Conservation (phyloP, 2,113 vertebrate genomes). For the Albula glossodonta region DNA sequence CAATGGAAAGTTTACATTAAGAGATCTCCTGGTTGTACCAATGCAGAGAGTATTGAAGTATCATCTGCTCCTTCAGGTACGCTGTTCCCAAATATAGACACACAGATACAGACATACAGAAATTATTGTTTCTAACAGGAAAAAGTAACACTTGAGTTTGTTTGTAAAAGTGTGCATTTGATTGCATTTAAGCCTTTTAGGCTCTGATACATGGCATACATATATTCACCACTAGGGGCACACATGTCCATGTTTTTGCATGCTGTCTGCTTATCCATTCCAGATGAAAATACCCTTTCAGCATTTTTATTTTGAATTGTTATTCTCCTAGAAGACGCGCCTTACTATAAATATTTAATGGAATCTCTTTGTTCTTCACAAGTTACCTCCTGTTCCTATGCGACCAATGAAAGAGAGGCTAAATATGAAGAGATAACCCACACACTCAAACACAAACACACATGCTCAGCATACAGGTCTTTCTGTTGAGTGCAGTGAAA, state of each 20-base stretch:
- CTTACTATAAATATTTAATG: conserved; percentile 45
- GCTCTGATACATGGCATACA: neutral
- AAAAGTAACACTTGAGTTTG: too few relatives aligned
- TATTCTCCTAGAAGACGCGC: neutral
- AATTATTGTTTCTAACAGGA: neutral
- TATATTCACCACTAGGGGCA: conserved; percentile 47
- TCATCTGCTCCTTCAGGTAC: conserved; percentile 93
- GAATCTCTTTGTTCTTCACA: conserved; percentile 42
- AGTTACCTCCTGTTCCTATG: conserved; percentile 26
- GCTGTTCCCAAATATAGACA: neutral
- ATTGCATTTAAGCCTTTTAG: too few relatives aligned
- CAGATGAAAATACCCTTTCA: neutral
- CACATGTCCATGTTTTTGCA: conserved; percentile 40
- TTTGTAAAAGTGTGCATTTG: too few relatives aligned
- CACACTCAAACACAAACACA: neutral
- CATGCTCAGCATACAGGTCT: neutral
- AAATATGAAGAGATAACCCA: neutral
- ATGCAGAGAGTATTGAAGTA: conserved; percentile 98
- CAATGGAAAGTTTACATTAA: conserved; percentile 92
- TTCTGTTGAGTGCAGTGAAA: neutral
- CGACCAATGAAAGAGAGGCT: conserved; percentile 29
- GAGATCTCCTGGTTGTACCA: conserved; percentile 94
- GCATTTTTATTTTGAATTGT: conserved; percentile 4
- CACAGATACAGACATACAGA: neutral
- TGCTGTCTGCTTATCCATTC: neutral